phyloP scores from a whole-genome alignment of 1,140 invertebrate genomes.

The Episyrphus balteatus region DNA sequence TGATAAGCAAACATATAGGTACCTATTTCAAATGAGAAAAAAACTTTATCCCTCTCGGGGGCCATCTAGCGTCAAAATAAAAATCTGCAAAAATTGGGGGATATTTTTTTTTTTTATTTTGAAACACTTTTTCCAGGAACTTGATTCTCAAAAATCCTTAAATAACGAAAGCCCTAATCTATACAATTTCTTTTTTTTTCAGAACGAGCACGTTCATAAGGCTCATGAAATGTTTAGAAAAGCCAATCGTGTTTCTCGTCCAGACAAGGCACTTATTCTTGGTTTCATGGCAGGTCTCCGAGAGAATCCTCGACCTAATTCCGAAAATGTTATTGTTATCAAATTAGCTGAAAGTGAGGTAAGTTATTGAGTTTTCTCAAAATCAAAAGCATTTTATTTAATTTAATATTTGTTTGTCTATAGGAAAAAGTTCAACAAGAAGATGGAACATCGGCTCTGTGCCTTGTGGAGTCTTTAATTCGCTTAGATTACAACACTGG shows the following conservation, averaged over 20 bases:
- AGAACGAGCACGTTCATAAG: constrained; percentile 92
- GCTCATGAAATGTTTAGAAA: constrained; percentile 96
- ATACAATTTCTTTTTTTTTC: constrained; percentile 34
- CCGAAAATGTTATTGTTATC: constrained; percentile 34
- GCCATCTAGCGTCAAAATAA: too few relatives aligned
- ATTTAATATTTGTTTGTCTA: background rate
- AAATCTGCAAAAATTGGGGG: too few relatives aligned
- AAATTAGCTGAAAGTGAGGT: constrained; percentile 35
- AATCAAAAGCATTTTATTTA: background rate
- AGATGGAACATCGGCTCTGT: constrained; percentile 44
- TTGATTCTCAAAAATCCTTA: too few relatives aligned
- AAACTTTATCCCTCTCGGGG: too few relatives aligned
- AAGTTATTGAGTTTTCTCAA: background rate
- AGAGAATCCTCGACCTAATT: constrained; percentile 34
- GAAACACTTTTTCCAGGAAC: too few relatives aligned
- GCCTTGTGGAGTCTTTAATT: constrained; percentile 71
- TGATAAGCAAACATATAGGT: too few relatives aligned
- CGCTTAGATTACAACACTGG: constrained; percentile 81
- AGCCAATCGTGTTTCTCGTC: constrained; percentile 88
- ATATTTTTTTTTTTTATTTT: too few relatives aligned
- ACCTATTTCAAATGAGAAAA: too few relatives aligned
- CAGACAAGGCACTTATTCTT: constrained; percentile 92
- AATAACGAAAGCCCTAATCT: too few relatives aligned
- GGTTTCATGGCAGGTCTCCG: constrained; percentile 91
- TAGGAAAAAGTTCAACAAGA: constrained; percentile 56